Evolutionary conservation across 2,113 vertebrate species (phyloP).

Genomic region (Meleagris gallopavo): DNA sequence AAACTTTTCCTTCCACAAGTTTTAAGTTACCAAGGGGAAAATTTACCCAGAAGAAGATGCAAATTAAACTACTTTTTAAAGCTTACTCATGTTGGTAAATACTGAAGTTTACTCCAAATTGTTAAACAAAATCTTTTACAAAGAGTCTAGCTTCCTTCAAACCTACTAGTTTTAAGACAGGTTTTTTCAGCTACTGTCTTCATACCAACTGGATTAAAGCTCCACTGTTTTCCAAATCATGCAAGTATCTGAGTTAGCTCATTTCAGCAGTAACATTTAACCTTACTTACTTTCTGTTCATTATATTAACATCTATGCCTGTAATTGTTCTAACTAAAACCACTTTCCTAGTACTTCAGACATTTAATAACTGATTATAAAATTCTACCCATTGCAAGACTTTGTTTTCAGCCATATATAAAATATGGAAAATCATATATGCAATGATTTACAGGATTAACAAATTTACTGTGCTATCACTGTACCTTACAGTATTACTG

Average conservation of each 20-base stretch:
- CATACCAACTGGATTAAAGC: background rate
- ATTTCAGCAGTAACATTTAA: background rate
- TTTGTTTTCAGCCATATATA: background rate
- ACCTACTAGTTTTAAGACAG: background rate
- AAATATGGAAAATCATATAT: background rate
- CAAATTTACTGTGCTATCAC: background rate
- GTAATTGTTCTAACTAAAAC: background rate
- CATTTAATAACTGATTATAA: background rate
- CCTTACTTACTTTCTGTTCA: background rate
- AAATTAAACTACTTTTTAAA: background rate
- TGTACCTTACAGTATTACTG: background rate
- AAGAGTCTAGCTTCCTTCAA: background rate
- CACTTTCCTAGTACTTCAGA: background rate
- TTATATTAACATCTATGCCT: background rate
- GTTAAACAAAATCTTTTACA: background rate
- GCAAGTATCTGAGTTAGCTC: background rate
- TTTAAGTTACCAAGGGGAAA: background rate
- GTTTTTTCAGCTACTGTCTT: background rate
- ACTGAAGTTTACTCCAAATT: background rate
- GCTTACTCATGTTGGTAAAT: background rate
- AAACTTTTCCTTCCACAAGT: background rate
- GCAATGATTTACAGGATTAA: background rate
- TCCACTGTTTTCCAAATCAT: background rate
- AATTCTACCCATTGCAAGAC: background rate
- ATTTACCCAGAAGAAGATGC: background rate